These are phyloP conservation scores for Procapra przewalskii DNA, from an alignment of 2,113 vertebrate species.

Conservation along the genomic window DNA sequence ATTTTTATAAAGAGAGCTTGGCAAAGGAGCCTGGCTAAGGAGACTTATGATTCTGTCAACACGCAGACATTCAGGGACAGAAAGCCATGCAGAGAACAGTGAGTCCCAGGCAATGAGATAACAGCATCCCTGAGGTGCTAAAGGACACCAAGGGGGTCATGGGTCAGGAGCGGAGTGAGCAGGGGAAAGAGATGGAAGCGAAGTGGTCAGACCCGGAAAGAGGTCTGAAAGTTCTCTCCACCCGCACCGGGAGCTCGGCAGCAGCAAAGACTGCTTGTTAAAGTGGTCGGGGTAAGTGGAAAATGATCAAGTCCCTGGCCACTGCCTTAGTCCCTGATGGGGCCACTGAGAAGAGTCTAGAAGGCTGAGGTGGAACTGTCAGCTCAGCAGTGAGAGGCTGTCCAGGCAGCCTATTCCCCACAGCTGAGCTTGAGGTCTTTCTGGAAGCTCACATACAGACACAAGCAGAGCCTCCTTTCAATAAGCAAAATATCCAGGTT, in stretches of 20 bases:
- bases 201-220: neutral
- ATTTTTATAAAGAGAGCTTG: neutral
- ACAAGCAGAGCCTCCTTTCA: neutral
- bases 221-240: neutral
- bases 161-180: neutral
- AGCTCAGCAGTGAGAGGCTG: neutral
- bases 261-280: neutral
- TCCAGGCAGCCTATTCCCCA: neutral
- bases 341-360: neutral
- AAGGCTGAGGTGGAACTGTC: neutral
- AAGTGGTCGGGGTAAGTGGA: neutral
- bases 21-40: neutral
- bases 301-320: neutral
- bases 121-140: neutral
- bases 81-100: neutral
- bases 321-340: neutral
- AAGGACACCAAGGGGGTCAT: neutral
- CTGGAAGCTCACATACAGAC: neutral
- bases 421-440: neutral
- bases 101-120: neutral
- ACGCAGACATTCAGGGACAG: fast-evolving
- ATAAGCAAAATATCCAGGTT: neutral
- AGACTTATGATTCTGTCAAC: neutral
- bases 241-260: fast-evolving
- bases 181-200: neutral